Base-by-base conservation (phyloP, 2,797 vertebrate genomes). In the Ara ararauna region DNA sequence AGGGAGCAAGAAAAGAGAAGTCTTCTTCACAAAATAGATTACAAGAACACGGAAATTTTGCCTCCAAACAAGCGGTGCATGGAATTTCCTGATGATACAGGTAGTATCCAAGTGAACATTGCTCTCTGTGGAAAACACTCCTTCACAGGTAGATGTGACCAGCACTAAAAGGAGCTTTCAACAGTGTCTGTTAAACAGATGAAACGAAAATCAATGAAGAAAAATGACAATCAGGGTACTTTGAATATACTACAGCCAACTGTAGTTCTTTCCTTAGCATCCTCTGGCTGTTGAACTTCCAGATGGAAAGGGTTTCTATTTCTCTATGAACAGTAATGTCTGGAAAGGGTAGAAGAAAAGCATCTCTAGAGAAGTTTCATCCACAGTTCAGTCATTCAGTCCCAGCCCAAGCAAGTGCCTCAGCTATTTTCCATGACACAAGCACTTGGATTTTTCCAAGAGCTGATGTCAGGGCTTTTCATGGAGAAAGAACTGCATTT, bases 391-490 rank as follows among this genome's bases (percentile, higher is more conserved):
- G 50, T 84, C 96, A 96, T 97, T 97, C 96, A 97, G 89, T 68
- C 96, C 92, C 95, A 85, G 89, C 81, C 90, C 97, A 96, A 96
- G 96, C 97, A 94, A 98, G 96, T 79, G 96, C 93, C 95, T 96
- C 94, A 93, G 96, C 94, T 84, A 90, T 97, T 95, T 97, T 98
- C 96, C 97, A 97, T 97, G 97, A 98, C 96, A 97, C 96, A 97
- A 97, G 98, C 95, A 96, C 96, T 98, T 96, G 94, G 96, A 97
- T 97, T 98, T 98, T 98, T 98, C 98, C 97, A 98, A 95, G 97
- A 97, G 98, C 97, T 98, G 97, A 98, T 98, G 97, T 98, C 98
- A 98, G 97, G 97, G 92, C 90, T 98, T 98, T 98, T 97, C 87
- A 95, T 66, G 96, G 97, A 98, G 97, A 98, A 97, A 98, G 98